Conservation (phyloP, 2,797 vertebrate genomes). For the Cheracebus regulus region DNA sequence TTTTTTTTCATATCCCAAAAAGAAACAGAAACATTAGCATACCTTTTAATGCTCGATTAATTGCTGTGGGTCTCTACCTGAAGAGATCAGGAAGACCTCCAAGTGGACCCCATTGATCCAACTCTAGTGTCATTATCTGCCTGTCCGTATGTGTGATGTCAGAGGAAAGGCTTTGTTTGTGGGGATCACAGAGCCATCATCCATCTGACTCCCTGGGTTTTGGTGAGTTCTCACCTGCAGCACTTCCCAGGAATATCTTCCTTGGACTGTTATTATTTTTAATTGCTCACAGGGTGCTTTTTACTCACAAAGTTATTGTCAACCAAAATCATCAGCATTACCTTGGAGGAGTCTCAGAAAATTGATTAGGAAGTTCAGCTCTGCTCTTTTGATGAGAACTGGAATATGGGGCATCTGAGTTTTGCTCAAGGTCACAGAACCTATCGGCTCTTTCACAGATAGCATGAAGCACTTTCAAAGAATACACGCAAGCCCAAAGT, state of each 20-base stretch:
- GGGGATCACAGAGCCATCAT: conserved; percentile 47
- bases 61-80: conserved; percentile 50
- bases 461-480: not conserved
- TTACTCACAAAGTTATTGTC: conserved; percentile 32
- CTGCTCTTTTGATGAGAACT: not conserved
- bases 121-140: conserved; percentile 39
- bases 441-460: not conserved
- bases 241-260: not conserved
- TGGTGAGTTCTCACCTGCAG: not conserved
- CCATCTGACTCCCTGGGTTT: conserved; percentile 30
- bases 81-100: conserved; percentile 15
- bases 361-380: not conserved
- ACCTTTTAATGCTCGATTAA: conserved; percentile 57
- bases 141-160: not conserved
- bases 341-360: conserved; percentile 39
- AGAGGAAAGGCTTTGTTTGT: not conserved
- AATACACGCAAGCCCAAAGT: not conserved
- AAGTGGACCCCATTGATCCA: conserved; percentile 14
- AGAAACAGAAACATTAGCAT: conserved; percentile 61
- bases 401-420: not conserved
- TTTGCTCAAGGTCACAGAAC: not conserved
- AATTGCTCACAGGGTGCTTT: conserved; percentile 31
- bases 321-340: not conserved
- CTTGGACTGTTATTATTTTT: conserved; percentile 57
- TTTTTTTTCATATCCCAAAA: not conserved